Percentiles rank a stretch among this genome's conserved stretches.
These are phyloP conservation scores for Prionailurus bengalensis DNA, from an alignment of 2,113 vertebrate genomes.

Conservation along the genomic window DNA sequence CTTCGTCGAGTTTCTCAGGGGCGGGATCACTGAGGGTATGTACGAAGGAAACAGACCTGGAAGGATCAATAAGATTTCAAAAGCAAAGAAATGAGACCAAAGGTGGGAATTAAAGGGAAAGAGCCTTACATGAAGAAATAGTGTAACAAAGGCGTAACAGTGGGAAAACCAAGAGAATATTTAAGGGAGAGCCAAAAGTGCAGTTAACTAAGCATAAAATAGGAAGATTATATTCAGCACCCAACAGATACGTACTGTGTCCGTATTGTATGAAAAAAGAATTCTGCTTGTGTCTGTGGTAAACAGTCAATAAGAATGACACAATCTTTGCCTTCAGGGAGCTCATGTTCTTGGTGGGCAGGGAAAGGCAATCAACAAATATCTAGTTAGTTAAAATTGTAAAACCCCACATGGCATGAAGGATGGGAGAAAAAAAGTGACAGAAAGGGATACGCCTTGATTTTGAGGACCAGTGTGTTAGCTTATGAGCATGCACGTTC, in stretches of 20 bases:
- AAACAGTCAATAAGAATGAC: background rate
- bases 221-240: background rate
- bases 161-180: background rate
- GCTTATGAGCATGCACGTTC: background rate
- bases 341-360: background rate
- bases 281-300: background rate
- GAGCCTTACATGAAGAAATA: background rate
- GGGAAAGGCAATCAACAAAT: background rate
- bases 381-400: background rate
- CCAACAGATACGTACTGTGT: background rate
- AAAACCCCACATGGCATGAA: background rate
- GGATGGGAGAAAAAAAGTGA: background rate
- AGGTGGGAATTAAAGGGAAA: background rate
- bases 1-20: slow-evolving; percentile 6
- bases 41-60: slow-evolving; percentile 16
- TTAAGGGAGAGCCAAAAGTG: background rate
- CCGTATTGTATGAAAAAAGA: background rate
- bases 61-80: background rate
- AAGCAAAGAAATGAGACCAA: background rate
- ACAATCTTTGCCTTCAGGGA: background rate
- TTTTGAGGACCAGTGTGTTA: background rate
- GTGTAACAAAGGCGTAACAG: background rate
- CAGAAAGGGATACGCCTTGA: background rate
- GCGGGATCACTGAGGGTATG: background rate
- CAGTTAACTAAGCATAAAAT: background rate